Evolutionary conservation across 2,888 invertebrate species (phyloP).

Genomic region (Anagyrus pseudococci): DNA sequence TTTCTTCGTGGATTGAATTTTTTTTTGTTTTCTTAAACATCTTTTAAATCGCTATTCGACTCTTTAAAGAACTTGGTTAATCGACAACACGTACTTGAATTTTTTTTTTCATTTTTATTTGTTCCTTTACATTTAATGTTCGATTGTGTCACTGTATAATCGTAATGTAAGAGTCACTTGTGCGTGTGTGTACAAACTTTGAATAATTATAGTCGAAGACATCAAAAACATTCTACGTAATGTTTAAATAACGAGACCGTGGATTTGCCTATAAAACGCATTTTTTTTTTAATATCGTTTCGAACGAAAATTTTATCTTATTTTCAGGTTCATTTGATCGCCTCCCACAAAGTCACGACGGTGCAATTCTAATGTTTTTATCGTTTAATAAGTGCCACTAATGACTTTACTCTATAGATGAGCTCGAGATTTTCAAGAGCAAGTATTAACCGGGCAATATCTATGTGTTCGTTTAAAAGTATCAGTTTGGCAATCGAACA

Average conservation of each 20-base stretch:
- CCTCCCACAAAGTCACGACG: background rate
- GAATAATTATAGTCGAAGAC: constrained; percentile 60
- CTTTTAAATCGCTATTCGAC: constrained; percentile 56
- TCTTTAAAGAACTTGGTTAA: constrained; percentile 58
- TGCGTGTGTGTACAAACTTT: constrained; percentile 60
- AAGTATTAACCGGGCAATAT: background rate
- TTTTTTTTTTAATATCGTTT: constrained; percentile 33
- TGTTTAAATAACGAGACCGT: constrained; percentile 56
- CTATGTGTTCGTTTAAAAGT: background rate
- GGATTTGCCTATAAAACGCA: constrained; percentile 43
- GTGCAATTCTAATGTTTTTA: constrained; percentile 11
- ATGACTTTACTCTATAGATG: background rate
- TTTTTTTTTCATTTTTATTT: constrained; percentile 45
- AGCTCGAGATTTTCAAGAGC: too few relatives aligned
- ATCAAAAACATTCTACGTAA: constrained; percentile 61
- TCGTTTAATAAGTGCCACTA: constrained; percentile 2
- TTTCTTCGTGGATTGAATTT: constrained; percentile 29
- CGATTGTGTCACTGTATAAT: constrained; percentile 50
- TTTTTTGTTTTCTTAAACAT: constrained; percentile 29
- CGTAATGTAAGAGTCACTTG: constrained; percentile 56
- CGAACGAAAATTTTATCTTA: background rate
- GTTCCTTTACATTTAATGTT: constrained; percentile 55
- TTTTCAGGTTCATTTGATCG: too few relatives aligned
- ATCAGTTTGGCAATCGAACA: constrained; percentile 34
- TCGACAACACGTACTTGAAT: constrained; percentile 58